Conservation (phyloP, 2,113 vertebrate species). For the Dicentrarchus labrax region DNA sequence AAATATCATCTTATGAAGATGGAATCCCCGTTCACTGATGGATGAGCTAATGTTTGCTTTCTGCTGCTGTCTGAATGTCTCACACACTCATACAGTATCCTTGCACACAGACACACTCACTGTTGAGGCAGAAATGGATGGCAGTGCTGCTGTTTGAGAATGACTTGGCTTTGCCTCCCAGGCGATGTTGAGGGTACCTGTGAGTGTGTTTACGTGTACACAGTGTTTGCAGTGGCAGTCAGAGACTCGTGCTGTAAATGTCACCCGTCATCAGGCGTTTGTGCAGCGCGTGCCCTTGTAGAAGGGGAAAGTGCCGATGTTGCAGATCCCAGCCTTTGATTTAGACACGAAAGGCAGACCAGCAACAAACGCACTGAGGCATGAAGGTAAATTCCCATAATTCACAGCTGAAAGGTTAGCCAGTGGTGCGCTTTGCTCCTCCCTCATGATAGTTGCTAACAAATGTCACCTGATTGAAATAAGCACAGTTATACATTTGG, state of each 20-base stretch:
- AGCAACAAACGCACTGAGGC: constrained; percentile 90
- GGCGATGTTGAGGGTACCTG: constrained; percentile 8
- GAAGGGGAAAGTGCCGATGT: constrained; percentile 92
- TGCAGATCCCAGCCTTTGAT: constrained; percentile 93
- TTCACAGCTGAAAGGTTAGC: constrained; percentile 96
- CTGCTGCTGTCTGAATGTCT: constrained; percentile 14
- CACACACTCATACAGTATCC: neutral
- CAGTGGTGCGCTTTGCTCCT: constrained; percentile 84
- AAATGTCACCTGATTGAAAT: constrained; percentile 90
- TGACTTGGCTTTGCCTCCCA: constrained; percentile 35
- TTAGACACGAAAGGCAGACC: constrained; percentile 91
- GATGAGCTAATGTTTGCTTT: neutral
- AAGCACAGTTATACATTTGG: constrained; percentile 70
- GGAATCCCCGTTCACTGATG: neutral
- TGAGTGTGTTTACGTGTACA: constrained; percentile 34
- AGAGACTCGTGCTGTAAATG: constrained; percentile 81
- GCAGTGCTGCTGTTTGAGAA: constrained; percentile 25
- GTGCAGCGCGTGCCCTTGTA: constrained; percentile 85
- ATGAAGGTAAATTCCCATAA: constrained; percentile 99
- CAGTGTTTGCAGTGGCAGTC: constrained; percentile 57
- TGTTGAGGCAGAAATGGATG: constrained; percentile 15
- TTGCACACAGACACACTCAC: neutral
- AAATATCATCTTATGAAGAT: neutral
- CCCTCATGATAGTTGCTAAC: constrained; percentile 87
- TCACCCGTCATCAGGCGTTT: constrained; percentile 81